These are phyloP conservation scores for Geopemphigus sp. DNA, from an alignment of 1,140 invertebrate genomes.

Conservation along the genomic window DNA sequence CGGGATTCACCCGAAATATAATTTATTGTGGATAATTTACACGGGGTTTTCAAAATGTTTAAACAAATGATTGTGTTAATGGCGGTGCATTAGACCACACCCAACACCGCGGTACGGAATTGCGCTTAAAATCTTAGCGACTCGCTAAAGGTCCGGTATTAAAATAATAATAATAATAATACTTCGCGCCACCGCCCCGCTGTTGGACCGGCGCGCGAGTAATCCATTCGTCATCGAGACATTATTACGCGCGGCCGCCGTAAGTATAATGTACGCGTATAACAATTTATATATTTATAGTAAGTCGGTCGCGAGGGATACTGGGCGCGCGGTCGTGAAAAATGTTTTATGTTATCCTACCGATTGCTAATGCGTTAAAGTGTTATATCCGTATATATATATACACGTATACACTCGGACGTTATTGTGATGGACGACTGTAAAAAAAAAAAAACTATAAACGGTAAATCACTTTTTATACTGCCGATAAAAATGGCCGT, in stretches of 20 bases:
- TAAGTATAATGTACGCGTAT: background rate
- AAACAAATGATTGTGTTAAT: background rate
- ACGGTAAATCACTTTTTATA: constrained; percentile 35
- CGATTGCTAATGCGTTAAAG: constrained; percentile 21
- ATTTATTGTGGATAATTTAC: no score
- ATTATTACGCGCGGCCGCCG: no score
- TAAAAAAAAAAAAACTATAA: constrained; percentile 28
- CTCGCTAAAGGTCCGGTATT: background rate
- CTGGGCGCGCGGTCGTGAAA: background rate
- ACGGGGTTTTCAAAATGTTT: background rate
- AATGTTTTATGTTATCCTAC: constrained; percentile 1
- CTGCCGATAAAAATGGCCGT: constrained; percentile 19
- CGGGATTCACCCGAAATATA: no score
- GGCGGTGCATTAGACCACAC: constrained; percentile 1
- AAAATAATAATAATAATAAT: background rate
- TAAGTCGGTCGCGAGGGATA: background rate
- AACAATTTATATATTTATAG: no score
- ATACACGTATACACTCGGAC: background rate
- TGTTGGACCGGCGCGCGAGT: no score
- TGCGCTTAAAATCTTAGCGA: background rate
- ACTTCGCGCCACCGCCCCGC: no score
- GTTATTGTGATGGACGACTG: background rate
- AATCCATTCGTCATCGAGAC: background rate
- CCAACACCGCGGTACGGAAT: background rate
- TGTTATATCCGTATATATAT: background rate